Evolutionary conservation across 2,113 vertebrate genomes (phyloP), one percentile per base, ranked within the genome.

Genomic region (Urocynchramus pylzowi): DNA sequence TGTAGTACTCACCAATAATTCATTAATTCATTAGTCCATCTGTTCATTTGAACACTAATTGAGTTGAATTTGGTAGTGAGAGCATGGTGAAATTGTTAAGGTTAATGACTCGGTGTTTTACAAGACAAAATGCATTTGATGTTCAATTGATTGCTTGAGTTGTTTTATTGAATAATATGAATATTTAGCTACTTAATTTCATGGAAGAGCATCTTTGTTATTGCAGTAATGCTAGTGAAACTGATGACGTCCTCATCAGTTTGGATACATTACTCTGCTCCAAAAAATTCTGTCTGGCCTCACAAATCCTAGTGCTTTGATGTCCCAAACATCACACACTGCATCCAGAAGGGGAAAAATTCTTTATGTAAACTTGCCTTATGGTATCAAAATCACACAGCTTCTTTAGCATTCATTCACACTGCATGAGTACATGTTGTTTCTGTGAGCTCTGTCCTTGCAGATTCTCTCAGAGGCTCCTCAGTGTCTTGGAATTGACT

Each of bases 101-200:
- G 97, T 97, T 98, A 98, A 97, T 97, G 95, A 97, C 73, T 97
- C 74, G 4, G n/a, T 97, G 74, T 97, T 97, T 97, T 97, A 97
- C 90, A 96, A 96, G 93, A 85, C 94, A 95, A 97, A 97, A 97
- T 84, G 96, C 87, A 68, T 91, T 97, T 95, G 76, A 97, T 89
- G 93, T 97, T 96, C 96, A 94, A 68, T 96, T 96, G 96, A 96
- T 97, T 96, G 93, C 94, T 97, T 98, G 88, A 93, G 87, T 95
- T 86, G 9, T 97, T 98, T 98, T 97, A 97, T 91, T 97, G 95
- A 94, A 91, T 93, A 96, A 91, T 79, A 54, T 70, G 89, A 94
- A 92, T 87, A 54, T 57, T 89, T 93, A 97, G 71, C 87, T 95
- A 90, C 54, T 90, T 94, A 89, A 85, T 95, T 88, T 93, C 83